phyloP scores from a whole-genome alignment of 2,888 invertebrate species.

The Lasioglossum calceatum region DNA sequence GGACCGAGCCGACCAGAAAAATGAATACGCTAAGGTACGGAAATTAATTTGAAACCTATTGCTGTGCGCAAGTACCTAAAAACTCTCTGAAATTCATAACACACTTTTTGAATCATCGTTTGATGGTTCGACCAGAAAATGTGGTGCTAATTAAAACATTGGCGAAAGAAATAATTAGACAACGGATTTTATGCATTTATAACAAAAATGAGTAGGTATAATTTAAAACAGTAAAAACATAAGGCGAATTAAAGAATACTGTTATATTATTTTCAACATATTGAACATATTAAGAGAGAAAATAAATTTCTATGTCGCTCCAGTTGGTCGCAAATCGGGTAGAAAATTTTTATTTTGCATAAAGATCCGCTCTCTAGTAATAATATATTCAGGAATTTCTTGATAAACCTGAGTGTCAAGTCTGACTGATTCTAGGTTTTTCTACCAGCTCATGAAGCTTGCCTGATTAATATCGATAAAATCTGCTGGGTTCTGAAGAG shows the following conservation, averaged over 20 bases:
- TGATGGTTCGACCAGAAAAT: neutral
- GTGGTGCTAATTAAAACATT: neutral
- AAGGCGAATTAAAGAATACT: no score
- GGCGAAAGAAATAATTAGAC: neutral
- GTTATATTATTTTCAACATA: no score
- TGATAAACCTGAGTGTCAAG: no score
- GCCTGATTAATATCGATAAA: neutral
- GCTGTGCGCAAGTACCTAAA: neutral
- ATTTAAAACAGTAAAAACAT: no score
- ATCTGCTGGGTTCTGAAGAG: neutral
- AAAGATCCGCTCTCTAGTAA: no score
- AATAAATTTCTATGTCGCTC: no score
- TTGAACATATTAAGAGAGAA: no score
- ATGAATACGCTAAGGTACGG: conserved; percentile 73
- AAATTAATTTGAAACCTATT: conserved; percentile 71
- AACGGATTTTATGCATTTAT: no score
- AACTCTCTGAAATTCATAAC: neutral
- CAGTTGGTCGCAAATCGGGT: no score
- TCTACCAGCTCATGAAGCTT: neutral
- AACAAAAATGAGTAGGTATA: no score
- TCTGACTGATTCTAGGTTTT: neutral
- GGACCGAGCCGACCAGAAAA: conserved; percentile 54
- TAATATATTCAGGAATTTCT: neutral
- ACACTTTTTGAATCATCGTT: neutral
- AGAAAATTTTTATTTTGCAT: no score